Base-by-base conservation (phyloP, 2,797 vertebrate genomes). In the Alcedo quadribrachys region DNA sequence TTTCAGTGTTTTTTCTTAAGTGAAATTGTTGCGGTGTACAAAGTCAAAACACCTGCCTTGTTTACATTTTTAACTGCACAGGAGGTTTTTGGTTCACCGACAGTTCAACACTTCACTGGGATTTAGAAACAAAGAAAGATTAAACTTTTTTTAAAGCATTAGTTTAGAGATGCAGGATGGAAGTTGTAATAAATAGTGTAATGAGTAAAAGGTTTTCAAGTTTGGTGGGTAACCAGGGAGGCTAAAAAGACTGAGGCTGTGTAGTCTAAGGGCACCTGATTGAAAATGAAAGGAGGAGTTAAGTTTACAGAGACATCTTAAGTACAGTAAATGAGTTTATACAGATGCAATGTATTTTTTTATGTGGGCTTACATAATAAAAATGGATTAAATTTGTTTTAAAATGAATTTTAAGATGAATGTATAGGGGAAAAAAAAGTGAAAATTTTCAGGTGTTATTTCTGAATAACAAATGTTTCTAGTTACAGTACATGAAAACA, bases 331-430 rank as follows among this genome's bases (percentile, higher is more conserved):
- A 70, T 60, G 25, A n/a, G 11, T 78, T 60, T 55, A 12, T 60
- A 57, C 11, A 45, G 51, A 75, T 75, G 15, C 18, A 42, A 61
- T 48, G 5, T 50, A 24, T 22, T 81, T 85, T 37, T 78, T 46
- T 9, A 33, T 13, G 30, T 17, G 8, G 27, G 24, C 5, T 32
- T 55, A 10, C 1, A 0, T 51, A 35, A 62, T 66, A 30, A 61
- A 73, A 32, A 17, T n/a, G 10, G 69, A 18, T 30, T 69, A 10
- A 0, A 0, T 6, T 40, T 51, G 28, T 7, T 58, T 62, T 54
- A 63, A 42, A 58, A 37, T 19, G 8, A 73, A 25, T 54, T 12
- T 33, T 8, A 27, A 61, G 7, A 15, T 32, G 24, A 37, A 42
- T 17, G 8, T 27, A 12, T 24, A 19, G 42, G 10, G 20, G 5